Evolutionary conservation across 2,113 vertebrate species (phyloP).

Genomic region (Fulica atra): DNA sequence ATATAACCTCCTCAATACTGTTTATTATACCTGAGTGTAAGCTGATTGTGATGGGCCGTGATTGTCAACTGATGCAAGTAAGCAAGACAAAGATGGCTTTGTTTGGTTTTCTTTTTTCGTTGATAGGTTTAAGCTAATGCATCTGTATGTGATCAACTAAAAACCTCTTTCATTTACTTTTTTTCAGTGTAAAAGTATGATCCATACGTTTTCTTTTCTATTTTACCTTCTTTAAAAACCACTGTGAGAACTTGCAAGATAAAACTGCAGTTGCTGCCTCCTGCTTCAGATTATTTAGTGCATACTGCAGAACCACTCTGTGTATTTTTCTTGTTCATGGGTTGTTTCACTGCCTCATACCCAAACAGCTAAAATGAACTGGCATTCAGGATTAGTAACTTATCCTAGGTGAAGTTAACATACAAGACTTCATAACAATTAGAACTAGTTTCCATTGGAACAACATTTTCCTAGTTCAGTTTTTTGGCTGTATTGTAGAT

Average conservation of each 20-base stretch:
- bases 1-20: conserved; percentile 40
- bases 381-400: conserved; percentile 77
- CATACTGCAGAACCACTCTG: conserved; percentile 78
- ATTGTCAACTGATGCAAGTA: conserved; percentile 60
- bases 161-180: conserved; percentile 40
- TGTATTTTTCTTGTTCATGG: conserved; percentile 86
- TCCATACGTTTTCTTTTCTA: background rate
- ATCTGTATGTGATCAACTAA: conserved; percentile 17
- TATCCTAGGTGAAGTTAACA: conserved; percentile 60
- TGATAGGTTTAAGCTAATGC: background rate
- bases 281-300: conserved; percentile 83
- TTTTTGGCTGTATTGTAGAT: background rate
- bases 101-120: conserved; percentile 49
- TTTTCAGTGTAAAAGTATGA: background rate
- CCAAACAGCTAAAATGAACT: conserved; percentile 86
- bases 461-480: conserved; percentile 20
- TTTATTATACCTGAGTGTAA: conserved; percentile 69
- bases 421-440: conserved; percentile 43
- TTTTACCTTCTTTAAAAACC: conserved; percentile 5
- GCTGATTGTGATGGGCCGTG: conserved; percentile 62
- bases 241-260: conserved; percentile 68
- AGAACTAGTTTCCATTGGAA: conserved; percentile 30
- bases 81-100: conserved; percentile 67
- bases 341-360: conserved; percentile 85
- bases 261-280: conserved; percentile 78